Base-by-base conservation (phyloP, 2,797 vertebrate genomes). In the Trachops cirrhosus region DNA sequence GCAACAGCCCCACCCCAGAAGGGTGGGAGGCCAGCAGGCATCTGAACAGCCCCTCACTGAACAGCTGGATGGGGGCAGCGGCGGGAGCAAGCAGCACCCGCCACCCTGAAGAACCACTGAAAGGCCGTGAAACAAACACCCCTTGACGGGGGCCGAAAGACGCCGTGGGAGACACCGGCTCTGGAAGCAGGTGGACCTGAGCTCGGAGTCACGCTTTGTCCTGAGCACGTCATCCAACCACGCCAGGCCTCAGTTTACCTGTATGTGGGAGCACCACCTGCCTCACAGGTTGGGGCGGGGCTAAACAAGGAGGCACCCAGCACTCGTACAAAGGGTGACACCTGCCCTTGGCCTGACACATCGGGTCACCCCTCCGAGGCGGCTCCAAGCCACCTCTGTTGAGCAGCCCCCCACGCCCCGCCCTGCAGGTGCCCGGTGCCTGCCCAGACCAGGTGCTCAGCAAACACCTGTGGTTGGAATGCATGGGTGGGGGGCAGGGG, bases 1-100 rank as follows among this genome's bases (percentile, higher is more conserved):
- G 95, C 82, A 87, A 79, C 39, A 93, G 86, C 88, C 75, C 95
- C 21, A 9, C 86, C 96, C 90, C 94, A 91, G 85, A 91, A 85
- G 96, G 91, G 95, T 89, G 87, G 97, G 96, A 92, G 89, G 91
- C 22, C 89, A 84, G 62, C 89, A 96, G 96, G 86, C 14, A 7
- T 73, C 54, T 70, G 59, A 52, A 34, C 77, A 85, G 86, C 73
- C 82, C 75, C 0, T 22, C 78, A 44, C 29, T 1, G 77, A 93
- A 73, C 91, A 97, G 95, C 96, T 95, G 96, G 91, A 5, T 9
- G 0, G 48, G 89, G 91, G 93, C 0, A 9, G 16, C 0, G 11
- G 16, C 0, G 4, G 75, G 41, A 54, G 54, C 3, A 9, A 15
- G 19, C 34, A 44, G 21, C 57, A 3, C 10, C 91, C 54, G 78